Evolutionary conservation across 1,140 invertebrate species (phyloP), one percentile per base, ranked within the genome.

Genomic region (Saccostrea glomerata): DNA sequence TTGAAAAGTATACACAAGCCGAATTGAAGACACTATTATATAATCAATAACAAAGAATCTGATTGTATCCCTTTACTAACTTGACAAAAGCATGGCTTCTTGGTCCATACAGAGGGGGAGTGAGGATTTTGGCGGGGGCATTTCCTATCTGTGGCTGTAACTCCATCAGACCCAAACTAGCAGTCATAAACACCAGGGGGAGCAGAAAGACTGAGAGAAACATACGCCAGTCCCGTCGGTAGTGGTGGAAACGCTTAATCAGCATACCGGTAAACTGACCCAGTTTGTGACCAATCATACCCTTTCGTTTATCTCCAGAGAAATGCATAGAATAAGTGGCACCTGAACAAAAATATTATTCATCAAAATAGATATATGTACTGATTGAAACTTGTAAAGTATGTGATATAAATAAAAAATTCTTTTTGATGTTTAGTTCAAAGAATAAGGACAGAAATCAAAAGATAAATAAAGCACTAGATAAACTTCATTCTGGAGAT

Each of bases 171-270:
- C 92, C 93, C n/a, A 94, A 90, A 12, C 92, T 93, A 40, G 92
- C 82, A 3, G 91, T 58, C 17, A 95, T 88, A 56, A 94, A 92
- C 17, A 94, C 0, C 55, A 92, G 73, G 4, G 94, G 94, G 30
- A 95, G 82, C 13, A 95, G 30, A 2, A 95, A 30, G 6, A 92
- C 88, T 12, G 92, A 91, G 13, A 94, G 17, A 20, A 93, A 86
- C 84, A 92, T 91, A 23, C 92, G 90, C 92, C 93, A 94, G 89
- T 95, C 92, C 17, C 94, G 89, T 13, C 91, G 90, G 88, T 94
- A 93, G 86, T 95, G 94, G 84, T 93, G 93, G 84, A 94, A 92
- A 11, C 94, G 92, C 85, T 95, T 95, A 2, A 92, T 58, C 12
- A 94, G 60, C n/a, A 95, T 82, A 3, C 93, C 91, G n/a, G 56